Evolutionary conservation across 1,140 invertebrate species (phyloP).

Genomic region (Drosophila hydei): DNA sequence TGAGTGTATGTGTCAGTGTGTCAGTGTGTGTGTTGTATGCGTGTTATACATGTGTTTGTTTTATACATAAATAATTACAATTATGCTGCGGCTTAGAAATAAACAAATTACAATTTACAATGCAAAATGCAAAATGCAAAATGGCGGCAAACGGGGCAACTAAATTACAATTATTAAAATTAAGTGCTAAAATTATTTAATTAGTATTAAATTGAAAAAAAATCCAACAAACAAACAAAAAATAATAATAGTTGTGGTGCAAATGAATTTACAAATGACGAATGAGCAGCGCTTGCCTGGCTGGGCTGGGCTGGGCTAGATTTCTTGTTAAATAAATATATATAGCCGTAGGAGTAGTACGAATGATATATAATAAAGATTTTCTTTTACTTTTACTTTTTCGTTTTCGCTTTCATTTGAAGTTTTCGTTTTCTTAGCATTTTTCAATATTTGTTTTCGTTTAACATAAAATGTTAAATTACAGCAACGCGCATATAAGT

Average conservation of each 20-base stretch:
- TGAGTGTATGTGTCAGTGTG: conserved; percentile 35
- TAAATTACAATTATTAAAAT: conserved; percentile 64
- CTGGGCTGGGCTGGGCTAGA: conserved; percentile 17
- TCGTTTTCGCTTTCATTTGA: conserved; percentile 39
- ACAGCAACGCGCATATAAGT: conserved; percentile 81
- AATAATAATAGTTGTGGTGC: conserved; percentile 33
- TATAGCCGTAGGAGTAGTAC: conserved; percentile 48
- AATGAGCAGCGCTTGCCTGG: conserved; percentile 54
- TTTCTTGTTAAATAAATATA: conserved; percentile 44
- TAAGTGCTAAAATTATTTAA: conserved; percentile 60
- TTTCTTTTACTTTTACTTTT: conserved; percentile 12
- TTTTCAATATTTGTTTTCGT: conserved; percentile 54
- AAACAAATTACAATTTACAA: conserved; percentile 79
- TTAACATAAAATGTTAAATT: conserved; percentile 78
- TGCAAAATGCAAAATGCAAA: conserved; percentile 58
- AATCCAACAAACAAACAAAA: conserved; percentile 24
- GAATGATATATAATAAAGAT: conserved; percentile 38
- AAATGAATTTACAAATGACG: conserved; percentile 79
- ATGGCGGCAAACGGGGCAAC: conserved; percentile 46
- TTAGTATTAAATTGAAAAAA: conserved; percentile 22
- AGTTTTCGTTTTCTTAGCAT: conserved; percentile 27
- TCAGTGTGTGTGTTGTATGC: conserved; percentile 27
- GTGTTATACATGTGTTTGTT: too few species aligned
- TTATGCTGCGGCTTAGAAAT: conserved; percentile 57
- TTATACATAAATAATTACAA: conserved; percentile 80